Base-by-base conservation (phyloP, 1,140 invertebrate species). In the Gyrodactylus bullatarudis region DNA sequence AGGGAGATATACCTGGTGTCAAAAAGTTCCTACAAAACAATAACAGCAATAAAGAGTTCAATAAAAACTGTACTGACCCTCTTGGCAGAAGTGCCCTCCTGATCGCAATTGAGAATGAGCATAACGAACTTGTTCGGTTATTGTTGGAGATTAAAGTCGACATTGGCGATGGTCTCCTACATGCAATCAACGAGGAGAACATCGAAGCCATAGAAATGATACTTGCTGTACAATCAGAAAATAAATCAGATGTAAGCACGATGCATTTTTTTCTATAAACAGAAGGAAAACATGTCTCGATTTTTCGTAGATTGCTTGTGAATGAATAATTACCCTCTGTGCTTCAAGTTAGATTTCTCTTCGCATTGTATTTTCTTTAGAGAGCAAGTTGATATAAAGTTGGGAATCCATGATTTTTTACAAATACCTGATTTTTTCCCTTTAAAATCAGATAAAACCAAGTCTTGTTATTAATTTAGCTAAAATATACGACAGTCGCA, bases 11-110 rank as follows among this genome's bases (percentile, higher is more conserved):
- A 25, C 70, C 70, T 1, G 21, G 1, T 71, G 23, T 71, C 1
- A 71, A 71, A 71, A 23, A 21, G 16, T 23, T 71, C 1, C 23
- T 71, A 1, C n/a, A n/a, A n/a, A 22, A 68, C 20, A 71, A 71
- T 24, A 26, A 71, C 22, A 1, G 1, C 1, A 71, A 73, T 21
- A 69, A 75, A 25, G 76, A 76, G 73, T 84, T 96, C 73, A 87
- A 93, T 79, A 87, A 93, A 74, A 89, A 95, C 81, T 95, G 91
- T 80, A 87, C 89, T 26, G 92, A 96, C 83, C 89, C 91, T 0
- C 82, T 96, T 26, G 91, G 93, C 77, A 82, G 80, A 68, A 79
- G 78, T 23, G 80, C 79, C 1, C 76, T 81, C 24, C 76, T 79
- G 19, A 78, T 81, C 20, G 89, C 91, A 26, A 94, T 96, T 75